Percentiles rank a stretch among this genome's conserved stretches.
These are phyloP conservation scores for Cantharis flavilabris DNA, from an alignment of 2,888 invertebrate species.

Conservation along the genomic window DNA sequence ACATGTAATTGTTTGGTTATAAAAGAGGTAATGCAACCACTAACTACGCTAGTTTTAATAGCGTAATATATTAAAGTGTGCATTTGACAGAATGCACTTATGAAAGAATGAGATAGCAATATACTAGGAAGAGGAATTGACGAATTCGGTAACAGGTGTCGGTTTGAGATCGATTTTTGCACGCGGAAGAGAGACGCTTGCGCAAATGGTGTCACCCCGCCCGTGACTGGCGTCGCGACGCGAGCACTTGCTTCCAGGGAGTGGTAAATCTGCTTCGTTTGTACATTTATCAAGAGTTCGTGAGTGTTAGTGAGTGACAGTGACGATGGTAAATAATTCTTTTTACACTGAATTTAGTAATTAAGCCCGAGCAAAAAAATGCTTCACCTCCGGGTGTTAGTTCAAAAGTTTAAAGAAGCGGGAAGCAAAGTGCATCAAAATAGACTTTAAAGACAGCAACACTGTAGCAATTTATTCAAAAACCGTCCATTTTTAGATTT, in stretches of 20 bases:
- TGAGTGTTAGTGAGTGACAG: conserved; percentile 30
- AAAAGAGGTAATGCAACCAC: background rate
- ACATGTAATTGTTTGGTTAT: background rate
- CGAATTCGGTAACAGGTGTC: conserved; percentile 55
- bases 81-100: conserved; percentile 33
- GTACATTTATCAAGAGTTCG: conserved; percentile 28
- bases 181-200: conserved; percentile 44
- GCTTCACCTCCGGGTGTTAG: background rate
- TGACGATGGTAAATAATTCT: conserved; percentile 24
- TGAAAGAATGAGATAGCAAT: conserved; percentile 30
- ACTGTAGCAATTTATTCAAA: conserved; percentile 4
- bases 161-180: conserved; percentile 51
- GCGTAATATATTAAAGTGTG: conserved; percentile 14
- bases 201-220: conserved; percentile 46
- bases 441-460: background rate
- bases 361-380: conserved; percentile 10
- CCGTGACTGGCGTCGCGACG: conserved; percentile 48
- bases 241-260: conserved; percentile 52
- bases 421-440: background rate
- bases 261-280: conserved; percentile 47
- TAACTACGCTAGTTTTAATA: background rate
- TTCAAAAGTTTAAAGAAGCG: background rate
- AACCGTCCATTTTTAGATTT: conserved; percentile 25
- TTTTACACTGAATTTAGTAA: conserved; percentile 13
- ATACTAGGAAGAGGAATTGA: conserved; percentile 38